Percentiles rank a stretch among this genome's conserved stretches.
Evolutionary conservation across 2,888 invertebrate species (phyloP).

Genomic region (Perdita meconis): DNA sequence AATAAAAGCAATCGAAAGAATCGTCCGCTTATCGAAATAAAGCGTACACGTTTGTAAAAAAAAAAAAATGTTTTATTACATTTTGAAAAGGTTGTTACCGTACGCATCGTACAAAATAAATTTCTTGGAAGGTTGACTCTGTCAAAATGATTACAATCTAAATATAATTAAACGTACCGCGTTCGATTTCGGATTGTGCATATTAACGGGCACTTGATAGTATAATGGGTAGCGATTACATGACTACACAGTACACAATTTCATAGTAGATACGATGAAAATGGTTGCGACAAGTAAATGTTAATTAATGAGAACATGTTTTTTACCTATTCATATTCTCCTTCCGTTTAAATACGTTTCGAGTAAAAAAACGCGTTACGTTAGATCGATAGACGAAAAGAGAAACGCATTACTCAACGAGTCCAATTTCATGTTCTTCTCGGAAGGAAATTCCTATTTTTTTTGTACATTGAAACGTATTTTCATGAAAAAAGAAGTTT

Average conservation of each 20-base stretch:
- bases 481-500: background rate
- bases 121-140: conserved; percentile 7
- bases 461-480: background rate
- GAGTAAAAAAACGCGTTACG: background rate
- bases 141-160: conserved; percentile 3
- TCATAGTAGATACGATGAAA: background rate
- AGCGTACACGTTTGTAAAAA: too few species aligned
- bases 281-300: background rate
- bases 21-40: too few species aligned
- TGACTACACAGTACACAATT: background rate
- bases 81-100: conserved; percentile 31
- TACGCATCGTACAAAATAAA: conserved; percentile 40
- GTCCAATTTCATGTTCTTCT: background rate
- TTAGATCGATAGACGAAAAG: too few species aligned
- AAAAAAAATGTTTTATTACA: too few species aligned
- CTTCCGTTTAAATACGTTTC: conserved; percentile 3
- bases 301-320: conserved; percentile 22
- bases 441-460: too few species aligned
- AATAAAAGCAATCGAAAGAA: too few species aligned
- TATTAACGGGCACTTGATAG: conserved; percentile 2
- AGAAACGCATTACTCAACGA: too few species aligned
- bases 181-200: background rate
- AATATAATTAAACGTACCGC: conserved; percentile 15
- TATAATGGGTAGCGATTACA: too few species aligned
- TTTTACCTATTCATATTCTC: background rate